phyloP scores from a whole-genome alignment of 92 coral and sea anemone species.

The Palythoa grandis region DNA sequence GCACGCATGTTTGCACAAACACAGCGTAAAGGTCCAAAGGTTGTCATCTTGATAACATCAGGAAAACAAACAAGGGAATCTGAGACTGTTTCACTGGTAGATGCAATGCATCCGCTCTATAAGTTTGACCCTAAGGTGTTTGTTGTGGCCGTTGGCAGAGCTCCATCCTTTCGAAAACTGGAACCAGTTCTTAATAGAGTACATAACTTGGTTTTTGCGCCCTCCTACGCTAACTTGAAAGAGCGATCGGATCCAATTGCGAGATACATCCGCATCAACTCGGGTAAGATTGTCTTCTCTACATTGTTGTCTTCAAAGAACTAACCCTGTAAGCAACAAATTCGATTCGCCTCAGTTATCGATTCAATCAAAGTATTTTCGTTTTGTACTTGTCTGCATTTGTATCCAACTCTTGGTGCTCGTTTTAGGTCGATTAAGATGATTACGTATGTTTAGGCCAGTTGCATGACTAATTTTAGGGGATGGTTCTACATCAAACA shows the following conservation, averaged over 20 bases:
- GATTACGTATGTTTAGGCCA: too few species aligned
- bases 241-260: conserved; percentile 25
- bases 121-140: conserved; percentile 16
- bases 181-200: conserved; percentile 10
- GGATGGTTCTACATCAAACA: too few species aligned
- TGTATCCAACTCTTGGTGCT: too few species aligned
- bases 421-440: too few species aligned
- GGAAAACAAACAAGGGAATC: conserved; percentile 31
- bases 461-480: too few species aligned
- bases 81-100: neutral
- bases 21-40: conserved; percentile 20
- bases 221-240: conserved; percentile 20
- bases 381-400: too few species aligned
- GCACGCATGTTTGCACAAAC: neutral
- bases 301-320: neutral
- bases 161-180: neutral
- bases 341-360: too few species aligned
- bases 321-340: too few species aligned
- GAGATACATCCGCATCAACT: conserved; percentile 21
- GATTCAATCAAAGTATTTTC: too few species aligned
- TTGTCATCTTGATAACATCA: conserved; percentile 23
- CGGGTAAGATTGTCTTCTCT: conserved; percentile 6
- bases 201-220: conserved; percentile 22
- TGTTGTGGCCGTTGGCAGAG: conserved; percentile 36
- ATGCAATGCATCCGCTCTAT: conserved; percentile 1